Percentiles rank a stretch among this genome's conserved stretches.
phyloP scores from a whole-genome alignment of 37 sponge, comb jelly and placozoan genomes.

The Oopsacas minuta region DNA sequence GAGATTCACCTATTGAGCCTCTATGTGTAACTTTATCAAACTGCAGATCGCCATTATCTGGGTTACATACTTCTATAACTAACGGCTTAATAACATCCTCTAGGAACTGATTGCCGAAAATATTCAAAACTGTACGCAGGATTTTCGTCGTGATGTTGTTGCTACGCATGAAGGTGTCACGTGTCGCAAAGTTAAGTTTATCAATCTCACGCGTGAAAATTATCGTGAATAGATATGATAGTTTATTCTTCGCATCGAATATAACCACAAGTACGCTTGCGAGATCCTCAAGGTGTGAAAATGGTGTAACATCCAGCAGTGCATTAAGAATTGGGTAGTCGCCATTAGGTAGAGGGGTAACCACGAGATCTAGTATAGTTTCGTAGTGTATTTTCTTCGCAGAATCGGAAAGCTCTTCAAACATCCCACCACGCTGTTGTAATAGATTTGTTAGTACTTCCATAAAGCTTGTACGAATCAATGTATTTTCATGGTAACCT shows the following conservation, averaged over 20 bases:
- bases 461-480: background rate
- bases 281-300: background rate
- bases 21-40: background rate
- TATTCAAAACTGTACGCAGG: background rate
- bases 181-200: background rate
- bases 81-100: conserved; percentile 7
- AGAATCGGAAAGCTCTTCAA: background rate
- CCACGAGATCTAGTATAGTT: background rate
- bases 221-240: background rate
- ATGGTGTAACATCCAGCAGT: background rate
- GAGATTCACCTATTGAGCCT: background rate
- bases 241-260: background rate
- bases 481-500: background rate
- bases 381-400: background rate
- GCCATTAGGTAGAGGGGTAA: background rate
- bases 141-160: conserved; percentile 13
- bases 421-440: background rate
- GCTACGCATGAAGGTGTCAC: conserved; percentile 1
- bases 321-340: conserved; percentile 1
- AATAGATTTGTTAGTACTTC: background rate
- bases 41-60: background rate
- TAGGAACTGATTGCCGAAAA: background rate
- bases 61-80: background rate
- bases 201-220: background rate
- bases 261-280: background rate